Evolutionary conservation across 2,113 vertebrate genomes (phyloP).

Genomic region (Antechinus stuartii): DNA sequence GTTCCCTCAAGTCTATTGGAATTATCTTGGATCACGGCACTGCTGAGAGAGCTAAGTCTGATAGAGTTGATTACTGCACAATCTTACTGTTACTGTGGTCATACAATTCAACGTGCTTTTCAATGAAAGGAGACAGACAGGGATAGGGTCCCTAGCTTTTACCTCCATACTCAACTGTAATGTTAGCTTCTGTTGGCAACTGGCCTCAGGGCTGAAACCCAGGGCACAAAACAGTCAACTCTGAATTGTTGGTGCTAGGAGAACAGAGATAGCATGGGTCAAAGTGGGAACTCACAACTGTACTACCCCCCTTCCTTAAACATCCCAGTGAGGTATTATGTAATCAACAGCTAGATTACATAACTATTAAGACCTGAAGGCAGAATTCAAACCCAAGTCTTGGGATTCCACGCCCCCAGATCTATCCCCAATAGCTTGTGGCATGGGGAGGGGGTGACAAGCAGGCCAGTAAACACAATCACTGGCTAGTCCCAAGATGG

Average conservation of each 20-base stretch:
- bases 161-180: not conserved
- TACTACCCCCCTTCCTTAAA: not conserved
- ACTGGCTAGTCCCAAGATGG: not conserved
- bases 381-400: not conserved
- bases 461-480: not conserved
- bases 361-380: not conserved
- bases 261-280: not conserved
- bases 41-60: too few relatives aligned
- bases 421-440: not conserved
- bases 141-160: not conserved
- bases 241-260: not conserved
- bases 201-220: not conserved
- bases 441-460: not conserved
- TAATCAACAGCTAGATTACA: not conserved
- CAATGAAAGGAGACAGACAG: not conserved
- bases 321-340: not conserved
- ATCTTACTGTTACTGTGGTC: too few relatives aligned
- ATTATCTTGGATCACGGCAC: too few relatives aligned
- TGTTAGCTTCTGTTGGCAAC: not conserved
- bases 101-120: not conserved
- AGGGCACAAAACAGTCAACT: not conserved
- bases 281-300: not conserved
- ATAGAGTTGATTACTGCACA: too few relatives aligned
- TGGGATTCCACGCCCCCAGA: not conserved
- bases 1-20: too few relatives aligned